These are phyloP conservation scores for Borostomias antarcticus DNA, from an alignment of 2,797 vertebrate species.

Conservation along the genomic window DNA sequence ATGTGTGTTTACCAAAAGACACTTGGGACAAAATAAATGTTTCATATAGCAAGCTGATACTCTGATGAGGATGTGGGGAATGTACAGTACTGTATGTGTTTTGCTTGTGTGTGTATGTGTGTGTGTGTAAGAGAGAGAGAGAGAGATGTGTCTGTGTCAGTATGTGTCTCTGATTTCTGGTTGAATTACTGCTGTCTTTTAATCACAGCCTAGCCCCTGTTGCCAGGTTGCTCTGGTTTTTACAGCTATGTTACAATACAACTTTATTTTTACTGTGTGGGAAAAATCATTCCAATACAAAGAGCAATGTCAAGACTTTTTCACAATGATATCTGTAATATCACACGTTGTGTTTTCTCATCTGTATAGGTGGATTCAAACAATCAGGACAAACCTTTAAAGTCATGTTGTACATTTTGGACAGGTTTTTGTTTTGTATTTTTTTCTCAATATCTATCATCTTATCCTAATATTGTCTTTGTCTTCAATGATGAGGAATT, in stretches of 20 bases:
- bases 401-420: constrained; percentile 67
- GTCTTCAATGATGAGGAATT: constrained; percentile 99
- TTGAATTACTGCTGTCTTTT: constrained; percentile 49
- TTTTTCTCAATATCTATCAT: constrained; percentile 88
- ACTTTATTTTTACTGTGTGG: constrained; percentile 67
- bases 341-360: constrained; percentile 63
- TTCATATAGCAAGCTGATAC: constrained; percentile 84
- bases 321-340: constrained; percentile 66
- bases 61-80: constrained; percentile 72
- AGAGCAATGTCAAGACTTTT: constrained; percentile 44
- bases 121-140: constrained; percentile 3
- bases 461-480: constrained; percentile 99
- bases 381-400: constrained; percentile 85
- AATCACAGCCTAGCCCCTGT: constrained; percentile 63
- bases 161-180: constrained; percentile 46
- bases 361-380: constrained; percentile 74
- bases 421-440: constrained; percentile 81
- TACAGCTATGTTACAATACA: constrained; percentile 74
- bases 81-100: constrained; percentile 37
- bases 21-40: constrained; percentile 82
- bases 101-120: constrained; percentile 3
- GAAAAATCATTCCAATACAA: constrained; percentile 76
- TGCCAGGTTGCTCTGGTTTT: constrained; percentile 78
- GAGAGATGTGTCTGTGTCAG: constrained; percentile 43
- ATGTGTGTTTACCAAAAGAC: constrained; percentile 78